Base-by-base conservation (phyloP, 1,140 invertebrate genomes). In the Pemphigus obesinymphae region DNA sequence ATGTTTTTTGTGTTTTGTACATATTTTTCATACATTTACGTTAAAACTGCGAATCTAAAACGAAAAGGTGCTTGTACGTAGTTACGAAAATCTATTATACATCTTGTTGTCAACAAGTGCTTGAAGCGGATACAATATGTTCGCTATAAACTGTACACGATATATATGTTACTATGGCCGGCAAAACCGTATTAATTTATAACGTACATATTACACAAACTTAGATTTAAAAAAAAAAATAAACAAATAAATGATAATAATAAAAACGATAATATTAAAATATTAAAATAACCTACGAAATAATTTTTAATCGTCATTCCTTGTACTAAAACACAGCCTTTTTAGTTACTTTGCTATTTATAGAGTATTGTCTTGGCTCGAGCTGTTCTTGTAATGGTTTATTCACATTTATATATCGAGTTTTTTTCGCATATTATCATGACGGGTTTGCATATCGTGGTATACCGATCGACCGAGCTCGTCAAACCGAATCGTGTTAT, bases 281-380 rank as follows among this genome's bases (percentile, higher is more conserved):
- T 23, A 70, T 23, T 48, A 48, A 29, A 45, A 48, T 72, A 31
- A 72, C 43, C 43, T 48, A 72, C 68, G 13, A 4, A 4, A 15
- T 70, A 43, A 45, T 45, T 70, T 70, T 55, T 31, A 29, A 80
- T 61, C 53, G 37, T 80, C 76, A 63, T 61, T 80, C 37, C 76
- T 80, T 80, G 76, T 80, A 80, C 76, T 80, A 80, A 80, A 61
- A 80, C 76, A 80, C 76, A 80, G 76, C 76, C 76, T 80, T 80
- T 80, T 80, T 45, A 61, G 55, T 80, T 63, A 80, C 26, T 61
- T 78, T 23, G 11, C 37, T 63, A 80, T 40, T 45, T 11, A 11
- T 43, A 80, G 6, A 80, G 26, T 80, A 80, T 80, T 80, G 76
- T 80, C 76, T 80, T 80, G 55, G 76, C 76, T 80, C 76, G 76